Evolutionary conservation across 2,797 vertebrate species (phyloP).

Genomic region (Syngnathus acus): DNA sequence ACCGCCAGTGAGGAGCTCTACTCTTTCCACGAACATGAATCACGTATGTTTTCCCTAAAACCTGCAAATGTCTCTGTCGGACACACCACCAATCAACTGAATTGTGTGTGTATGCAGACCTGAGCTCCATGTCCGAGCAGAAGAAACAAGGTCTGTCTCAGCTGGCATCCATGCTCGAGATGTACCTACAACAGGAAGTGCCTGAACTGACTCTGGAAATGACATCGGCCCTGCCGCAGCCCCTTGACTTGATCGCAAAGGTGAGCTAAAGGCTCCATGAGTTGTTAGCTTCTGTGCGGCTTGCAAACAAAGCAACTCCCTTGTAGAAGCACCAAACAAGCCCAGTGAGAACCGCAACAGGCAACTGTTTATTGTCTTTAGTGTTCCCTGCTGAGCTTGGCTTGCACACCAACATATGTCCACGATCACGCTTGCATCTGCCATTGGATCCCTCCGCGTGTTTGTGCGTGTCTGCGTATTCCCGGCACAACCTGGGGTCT

Average conservation of each 20-base stretch:
- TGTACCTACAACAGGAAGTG: slow-evolving; percentile 79
- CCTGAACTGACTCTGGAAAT: slow-evolving; percentile 49
- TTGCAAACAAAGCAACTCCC: neutral
- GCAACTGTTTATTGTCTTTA: slow-evolving; percentile 21
- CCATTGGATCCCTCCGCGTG: slow-evolving; percentile 23
- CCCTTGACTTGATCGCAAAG: slow-evolving; percentile 82
- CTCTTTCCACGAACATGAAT: slow-evolving; percentile 80
- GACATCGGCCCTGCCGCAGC: slow-evolving; percentile 54
- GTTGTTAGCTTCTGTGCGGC: neutral
- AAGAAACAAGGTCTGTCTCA: slow-evolving; percentile 82
- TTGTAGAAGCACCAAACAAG: neutral
- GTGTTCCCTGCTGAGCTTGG: slow-evolving; percentile 24
- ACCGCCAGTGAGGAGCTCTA: slow-evolving; percentile 75
- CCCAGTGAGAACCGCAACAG: slow-evolving; percentile 1
- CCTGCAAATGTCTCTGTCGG: neutral
- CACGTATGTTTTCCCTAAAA: slow-evolving; percentile 75
- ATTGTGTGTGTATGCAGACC: slow-evolving; percentile 45
- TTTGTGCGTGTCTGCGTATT: slow-evolving; percentile 21
- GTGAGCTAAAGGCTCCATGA: slow-evolving; percentile 61
- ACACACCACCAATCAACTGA: neutral
- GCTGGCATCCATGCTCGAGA: slow-evolving; percentile 74
- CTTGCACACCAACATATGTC: slow-evolving; percentile 26
- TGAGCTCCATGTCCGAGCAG: slow-evolving; percentile 76
- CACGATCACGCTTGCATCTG: slow-evolving; percentile 36
- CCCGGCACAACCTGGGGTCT: slow-evolving; percentile 38